Conservation (phyloP, 2,113 vertebrate genomes). For the Polypterus senegalus region DNA sequence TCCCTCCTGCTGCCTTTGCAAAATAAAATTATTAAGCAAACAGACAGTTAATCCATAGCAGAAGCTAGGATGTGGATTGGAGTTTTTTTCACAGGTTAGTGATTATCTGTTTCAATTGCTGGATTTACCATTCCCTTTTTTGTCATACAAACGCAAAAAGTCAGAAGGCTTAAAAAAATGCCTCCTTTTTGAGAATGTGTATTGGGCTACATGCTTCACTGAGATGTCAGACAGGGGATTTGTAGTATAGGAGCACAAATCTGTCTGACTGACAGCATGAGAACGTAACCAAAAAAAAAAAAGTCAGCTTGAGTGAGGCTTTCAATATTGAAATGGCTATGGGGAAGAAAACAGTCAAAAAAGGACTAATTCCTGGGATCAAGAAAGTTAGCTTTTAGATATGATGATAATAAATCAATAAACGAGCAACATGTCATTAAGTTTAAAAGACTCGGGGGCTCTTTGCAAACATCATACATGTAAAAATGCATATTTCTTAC, state of each 20-base stretch:
- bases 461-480: too few species aligned
- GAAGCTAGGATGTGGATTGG: constrained; percentile 69
- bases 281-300: too few species aligned
- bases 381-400: too few species aligned
- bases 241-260: background rate
- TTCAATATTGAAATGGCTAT: too few species aligned
- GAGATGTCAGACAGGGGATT: constrained; percentile 30
- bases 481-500: too few species aligned
- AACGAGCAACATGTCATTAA: too few species aligned
- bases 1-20: constrained; percentile 38
- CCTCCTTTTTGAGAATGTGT: constrained; percentile 32
- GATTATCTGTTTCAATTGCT: constrained; percentile 74
- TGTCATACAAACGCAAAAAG: constrained; percentile 77
- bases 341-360: too few species aligned
- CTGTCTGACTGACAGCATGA: too few species aligned
- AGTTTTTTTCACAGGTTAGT: constrained; percentile 73
- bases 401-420: too few species aligned
- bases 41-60: constrained; percentile 54
- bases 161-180: constrained; percentile 46
- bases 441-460: too few species aligned
- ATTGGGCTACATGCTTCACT: constrained; percentile 27
- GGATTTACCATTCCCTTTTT: constrained; percentile 68
- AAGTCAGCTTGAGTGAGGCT: too few species aligned
- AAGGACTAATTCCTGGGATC: too few species aligned
- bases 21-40: constrained; percentile 78